These are phyloP conservation scores for Myzus persicae DNA, from an alignment of 1,140 invertebrate genomes.

Conservation along the genomic window DNA sequence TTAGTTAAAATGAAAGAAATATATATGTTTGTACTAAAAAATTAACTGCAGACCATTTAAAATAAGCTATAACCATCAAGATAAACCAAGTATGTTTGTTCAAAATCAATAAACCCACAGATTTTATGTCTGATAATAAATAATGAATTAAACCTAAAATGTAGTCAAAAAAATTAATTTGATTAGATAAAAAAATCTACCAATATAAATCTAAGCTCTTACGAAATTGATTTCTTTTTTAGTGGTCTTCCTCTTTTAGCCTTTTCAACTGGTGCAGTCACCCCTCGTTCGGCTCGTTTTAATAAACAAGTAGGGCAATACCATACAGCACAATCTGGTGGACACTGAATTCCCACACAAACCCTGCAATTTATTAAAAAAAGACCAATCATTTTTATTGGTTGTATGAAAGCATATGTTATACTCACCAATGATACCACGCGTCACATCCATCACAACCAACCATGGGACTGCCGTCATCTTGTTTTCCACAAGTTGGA, in stretches of 20 bases:
- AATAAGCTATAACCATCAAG: background rate
- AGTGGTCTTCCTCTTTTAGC: constrained; percentile 29
- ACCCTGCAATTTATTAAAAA: constrained; percentile 66
- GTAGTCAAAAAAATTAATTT: constrained; percentile 3
- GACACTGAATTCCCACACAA: constrained; percentile 90
- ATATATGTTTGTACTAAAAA: background rate
- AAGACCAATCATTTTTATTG: background rate
- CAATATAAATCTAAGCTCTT: background rate
- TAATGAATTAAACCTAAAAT: background rate
- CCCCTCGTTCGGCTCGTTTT: background rate
- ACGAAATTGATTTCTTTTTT: constrained; percentile 7
- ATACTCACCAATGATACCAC: constrained; percentile 87
- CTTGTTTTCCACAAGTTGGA: constrained; percentile 89
- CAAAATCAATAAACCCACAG: background rate
- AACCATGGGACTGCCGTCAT: constrained; percentile 97
- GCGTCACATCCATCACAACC: constrained; percentile 97
- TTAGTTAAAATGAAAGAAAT: background rate
- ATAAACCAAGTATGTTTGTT: background rate
- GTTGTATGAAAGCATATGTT: background rate
- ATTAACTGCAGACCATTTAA: background rate
- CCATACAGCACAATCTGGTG: constrained; percentile 91
- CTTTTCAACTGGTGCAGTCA: background rate
- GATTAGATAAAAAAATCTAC: background rate
- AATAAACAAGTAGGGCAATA: constrained; percentile 71
- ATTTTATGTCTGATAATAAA: background rate